A percentile compares a stretch with the other conserved stretches of the same genome.
Evolutionary conservation across 2,113 vertebrate genomes (phyloP).

Genomic region (Cercocebus atys): DNA sequence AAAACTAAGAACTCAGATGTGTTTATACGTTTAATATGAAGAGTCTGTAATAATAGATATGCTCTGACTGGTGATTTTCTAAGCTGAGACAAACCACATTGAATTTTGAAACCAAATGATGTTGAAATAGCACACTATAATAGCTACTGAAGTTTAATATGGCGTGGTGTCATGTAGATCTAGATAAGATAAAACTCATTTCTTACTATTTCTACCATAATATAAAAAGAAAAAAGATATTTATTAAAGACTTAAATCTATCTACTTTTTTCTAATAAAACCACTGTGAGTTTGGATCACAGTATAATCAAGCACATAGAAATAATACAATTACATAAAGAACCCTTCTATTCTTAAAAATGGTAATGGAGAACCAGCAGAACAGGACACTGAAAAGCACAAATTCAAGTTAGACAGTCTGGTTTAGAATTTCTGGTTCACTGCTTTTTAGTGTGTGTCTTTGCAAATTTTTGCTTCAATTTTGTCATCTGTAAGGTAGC

Average conservation of each 20-base stretch:
- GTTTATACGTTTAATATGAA: not conserved
- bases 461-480: not conserved
- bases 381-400: rapidly evolving
- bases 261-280: not conserved
- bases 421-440: not conserved
- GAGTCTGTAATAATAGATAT: not conserved
- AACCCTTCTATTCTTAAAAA: not conserved
- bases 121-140: not conserved
- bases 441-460: not conserved
- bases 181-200: not conserved
- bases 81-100: not conserved
- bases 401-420: not conserved
- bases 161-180: not conserved
- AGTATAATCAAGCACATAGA: not conserved
- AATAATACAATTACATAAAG: not conserved
- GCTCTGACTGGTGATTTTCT: not conserved
- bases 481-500: not conserved
- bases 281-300: not conserved
- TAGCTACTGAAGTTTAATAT: not conserved
- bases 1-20: not conserved
- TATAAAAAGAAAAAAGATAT: not conserved
- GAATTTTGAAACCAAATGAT: not conserved
- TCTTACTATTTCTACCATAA: not conserved
- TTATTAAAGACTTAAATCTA: not conserved
- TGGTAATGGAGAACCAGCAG: not conserved